These are phyloP conservation scores for Puffinus mauretanicus DNA, from an alignment of 2,113 vertebrate genomes.

Conservation along the genomic window DNA sequence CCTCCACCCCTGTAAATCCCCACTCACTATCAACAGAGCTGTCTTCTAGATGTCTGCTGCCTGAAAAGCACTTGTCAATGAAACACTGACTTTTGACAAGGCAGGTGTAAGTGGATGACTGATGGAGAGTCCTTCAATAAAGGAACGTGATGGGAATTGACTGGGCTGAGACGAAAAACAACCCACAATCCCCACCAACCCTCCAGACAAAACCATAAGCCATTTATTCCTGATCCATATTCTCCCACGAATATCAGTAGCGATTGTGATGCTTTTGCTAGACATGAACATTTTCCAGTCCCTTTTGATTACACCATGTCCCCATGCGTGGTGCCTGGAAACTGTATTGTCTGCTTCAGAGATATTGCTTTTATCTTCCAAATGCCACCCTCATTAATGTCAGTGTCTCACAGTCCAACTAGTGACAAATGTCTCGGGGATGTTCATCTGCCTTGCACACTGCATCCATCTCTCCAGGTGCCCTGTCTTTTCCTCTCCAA, in stretches of 20 bases:
- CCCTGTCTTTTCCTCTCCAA: background rate
- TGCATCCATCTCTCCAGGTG: background rate
- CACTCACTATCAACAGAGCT: constrained; percentile 21
- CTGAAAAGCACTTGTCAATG: constrained; percentile 47
- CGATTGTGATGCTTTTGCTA: background rate
- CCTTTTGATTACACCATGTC: constrained; percentile 10
- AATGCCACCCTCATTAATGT: constrained; percentile 63
- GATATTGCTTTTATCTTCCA: constrained; percentile 55
- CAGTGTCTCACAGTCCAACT: background rate
- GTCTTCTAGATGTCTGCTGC: constrained; percentile 8
- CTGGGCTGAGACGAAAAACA: background rate
- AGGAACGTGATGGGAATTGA: constrained; percentile 31
- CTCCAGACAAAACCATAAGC: background rate
- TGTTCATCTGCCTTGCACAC: background rate
- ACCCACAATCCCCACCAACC: background rate
- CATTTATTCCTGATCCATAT: background rate
- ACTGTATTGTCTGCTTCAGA: constrained; percentile 30
- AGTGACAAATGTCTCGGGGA: constrained; percentile 40
- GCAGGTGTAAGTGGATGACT: constrained; percentile 44
- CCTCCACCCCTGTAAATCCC: constrained; percentile 35
- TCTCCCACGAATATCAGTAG: background rate
- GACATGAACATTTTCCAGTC: background rate
- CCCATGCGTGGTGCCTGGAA: background rate
- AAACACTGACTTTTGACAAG: constrained; percentile 55
- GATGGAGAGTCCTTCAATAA: constrained; percentile 34